These are phyloP conservation scores for Melanocharis versteri DNA, from an alignment of 2,113 vertebrate genomes.

Conservation along the genomic window DNA sequence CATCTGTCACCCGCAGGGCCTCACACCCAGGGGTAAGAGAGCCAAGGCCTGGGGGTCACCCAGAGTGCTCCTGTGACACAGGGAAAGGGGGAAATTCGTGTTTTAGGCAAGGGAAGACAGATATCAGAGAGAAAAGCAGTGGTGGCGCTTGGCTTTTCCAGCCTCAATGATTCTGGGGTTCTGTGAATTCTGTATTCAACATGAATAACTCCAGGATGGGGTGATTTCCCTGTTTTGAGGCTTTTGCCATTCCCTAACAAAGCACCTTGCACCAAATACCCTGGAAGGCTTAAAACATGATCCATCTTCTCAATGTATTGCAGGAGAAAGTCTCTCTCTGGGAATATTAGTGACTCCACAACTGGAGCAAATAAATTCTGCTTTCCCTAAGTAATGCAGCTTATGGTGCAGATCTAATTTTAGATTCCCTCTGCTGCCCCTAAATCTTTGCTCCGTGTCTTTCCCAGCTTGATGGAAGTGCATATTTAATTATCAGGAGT, in stretches of 20 bases:
- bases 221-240: neutral
- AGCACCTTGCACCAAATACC: neutral
- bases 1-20: neutral
- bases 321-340: neutral
- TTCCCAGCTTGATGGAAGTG: conserved; percentile 12
- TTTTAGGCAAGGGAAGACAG: neutral
- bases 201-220: neutral
- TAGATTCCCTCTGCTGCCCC: conserved; percentile 5
- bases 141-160: neutral
- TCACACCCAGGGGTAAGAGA: neutral
- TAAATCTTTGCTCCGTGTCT: neutral
- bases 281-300: neutral
- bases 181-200: neutral
- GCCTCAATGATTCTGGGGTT: neutral
- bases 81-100: neutral
- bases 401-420: neutral
- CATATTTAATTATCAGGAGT: conserved; percentile 1
- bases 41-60: rapidly evolving
- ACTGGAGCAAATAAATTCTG: conserved; percentile 6
- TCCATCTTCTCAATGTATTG: neutral
- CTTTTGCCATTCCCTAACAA: neutral
- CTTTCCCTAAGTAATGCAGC: conserved; percentile 7
- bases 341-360: conserved; percentile 30
- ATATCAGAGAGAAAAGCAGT: neutral
- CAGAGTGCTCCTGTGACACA: rapidly evolving